phyloP scores from a whole-genome alignment of 2,888 invertebrate genomes.

The Brenthis ino region DNA sequence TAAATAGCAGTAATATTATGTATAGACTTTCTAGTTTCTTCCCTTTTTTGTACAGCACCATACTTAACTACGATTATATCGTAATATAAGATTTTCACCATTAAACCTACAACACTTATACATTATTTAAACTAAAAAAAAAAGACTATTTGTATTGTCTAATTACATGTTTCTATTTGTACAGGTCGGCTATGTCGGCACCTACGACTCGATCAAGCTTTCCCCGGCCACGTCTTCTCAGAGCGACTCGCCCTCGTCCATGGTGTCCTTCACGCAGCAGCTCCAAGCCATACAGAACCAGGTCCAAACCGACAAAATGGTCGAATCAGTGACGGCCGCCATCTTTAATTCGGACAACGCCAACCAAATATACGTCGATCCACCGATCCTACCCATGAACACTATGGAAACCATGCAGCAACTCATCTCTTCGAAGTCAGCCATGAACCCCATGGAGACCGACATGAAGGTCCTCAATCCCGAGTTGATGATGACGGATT shows the following conservation, averaged over 20 bases:
- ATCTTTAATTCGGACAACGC: slow-evolving; percentile 72
- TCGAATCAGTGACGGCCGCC: slow-evolving; percentile 76
- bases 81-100: too few relatives aligned
- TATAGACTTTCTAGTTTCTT: too few relatives aligned
- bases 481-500: slow-evolving; percentile 62
- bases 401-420: slow-evolving; percentile 58
- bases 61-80: too few relatives aligned
- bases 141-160: too few relatives aligned
- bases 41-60: too few relatives aligned
- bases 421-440: slow-evolving; percentile 59
- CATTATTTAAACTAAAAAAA: neutral
- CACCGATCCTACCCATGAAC: slow-evolving; percentile 54
- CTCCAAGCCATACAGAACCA: slow-evolving; percentile 76
- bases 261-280: slow-evolving; percentile 72
- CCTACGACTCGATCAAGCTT: slow-evolving; percentile 79
- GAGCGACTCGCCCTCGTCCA: slow-evolving; percentile 64
- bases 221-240: slow-evolving; percentile 72
- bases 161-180: neutral
- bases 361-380: slow-evolving; percentile 61
- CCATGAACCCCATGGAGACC: slow-evolving; percentile 51
- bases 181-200: slow-evolving; percentile 62
- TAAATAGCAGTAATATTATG: too few relatives aligned
- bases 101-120: too few relatives aligned
- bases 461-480: slow-evolving; percentile 66
- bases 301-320: slow-evolving; percentile 79